Percentiles rank a stretch among this genome's conserved stretches.
Evolutionary conservation across 2,888 invertebrate species (phyloP).

Genomic region (Hirudinaria manillensis): DNA sequence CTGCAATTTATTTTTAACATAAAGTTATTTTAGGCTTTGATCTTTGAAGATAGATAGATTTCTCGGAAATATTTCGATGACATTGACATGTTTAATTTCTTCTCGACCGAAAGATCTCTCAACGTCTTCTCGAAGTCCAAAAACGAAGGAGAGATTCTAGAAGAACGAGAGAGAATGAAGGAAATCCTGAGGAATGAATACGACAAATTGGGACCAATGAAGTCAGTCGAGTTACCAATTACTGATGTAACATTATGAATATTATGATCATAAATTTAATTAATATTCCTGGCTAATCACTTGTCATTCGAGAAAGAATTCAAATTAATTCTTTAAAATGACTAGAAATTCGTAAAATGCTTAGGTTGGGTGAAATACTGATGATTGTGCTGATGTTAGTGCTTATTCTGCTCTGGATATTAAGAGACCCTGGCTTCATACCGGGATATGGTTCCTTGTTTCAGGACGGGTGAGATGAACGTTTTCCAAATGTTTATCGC

Average conservation of each 20-base stretch:
- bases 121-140: background rate
- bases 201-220: constrained; percentile 14
- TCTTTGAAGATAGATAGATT: background rate
- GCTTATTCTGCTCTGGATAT: constrained; percentile 29
- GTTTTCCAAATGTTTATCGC: background rate
- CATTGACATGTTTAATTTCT: background rate
- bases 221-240: background rate
- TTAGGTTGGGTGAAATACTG: constrained; percentile 23
- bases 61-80: background rate
- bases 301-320: background rate
- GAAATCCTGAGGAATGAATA: constrained; percentile 5
- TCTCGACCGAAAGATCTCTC: background rate
- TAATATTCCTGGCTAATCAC: background rate
- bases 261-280: background rate
- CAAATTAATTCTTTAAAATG: background rate
- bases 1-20: too few species aligned
- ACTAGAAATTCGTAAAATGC: background rate
- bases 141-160: background rate
- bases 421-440: constrained; percentile 31
- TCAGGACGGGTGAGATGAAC: constrained; percentile 28
- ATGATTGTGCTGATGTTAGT: constrained; percentile 19
- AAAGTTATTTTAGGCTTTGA: background rate
- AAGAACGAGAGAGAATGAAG: background rate
- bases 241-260: background rate
- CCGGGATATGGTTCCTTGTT: constrained; percentile 32